phyloP scores from a whole-genome alignment of 2,113 vertebrate genomes.

The Poicephalus gulielmi region DNA sequence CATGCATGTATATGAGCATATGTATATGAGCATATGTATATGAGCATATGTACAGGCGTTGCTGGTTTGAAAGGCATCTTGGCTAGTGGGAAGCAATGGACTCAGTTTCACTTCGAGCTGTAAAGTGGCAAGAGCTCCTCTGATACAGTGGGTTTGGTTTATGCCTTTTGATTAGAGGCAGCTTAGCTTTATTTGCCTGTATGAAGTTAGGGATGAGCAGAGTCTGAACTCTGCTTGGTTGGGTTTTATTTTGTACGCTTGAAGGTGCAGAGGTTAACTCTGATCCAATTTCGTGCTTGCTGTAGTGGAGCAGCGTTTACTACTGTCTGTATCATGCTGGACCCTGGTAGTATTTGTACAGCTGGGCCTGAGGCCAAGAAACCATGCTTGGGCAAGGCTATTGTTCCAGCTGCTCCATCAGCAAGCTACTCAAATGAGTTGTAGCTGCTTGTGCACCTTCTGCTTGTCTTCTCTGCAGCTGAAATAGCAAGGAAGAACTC shows the following conservation, averaged over 20 bases:
- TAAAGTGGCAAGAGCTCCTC: background rate
- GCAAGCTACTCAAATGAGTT: background rate
- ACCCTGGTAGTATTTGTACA: background rate
- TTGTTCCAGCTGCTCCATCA: background rate
- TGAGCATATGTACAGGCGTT: accelerated
- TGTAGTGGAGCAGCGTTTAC: background rate
- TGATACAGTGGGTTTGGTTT: background rate
- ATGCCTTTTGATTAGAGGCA: background rate
- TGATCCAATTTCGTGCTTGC: background rate
- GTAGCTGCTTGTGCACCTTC: background rate
- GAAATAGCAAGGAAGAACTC: background rate
- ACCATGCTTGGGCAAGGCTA: accelerated
- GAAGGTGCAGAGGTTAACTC: background rate
- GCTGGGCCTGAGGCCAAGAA: background rate
- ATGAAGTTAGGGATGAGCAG: accelerated
- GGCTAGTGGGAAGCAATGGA: background rate
- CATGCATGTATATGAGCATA: accelerated
- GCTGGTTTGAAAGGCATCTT: background rate
- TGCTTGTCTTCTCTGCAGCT: background rate
- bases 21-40: too few species aligned
- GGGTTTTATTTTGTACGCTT: accelerated
- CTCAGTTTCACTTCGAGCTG: accelerated
- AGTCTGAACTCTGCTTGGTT: background rate
- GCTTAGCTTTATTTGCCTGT: background rate
- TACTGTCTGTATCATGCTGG: accelerated